These are phyloP conservation scores for Chiloscyllium plagiosum DNA, from an alignment of 2,113 vertebrate species.

Conservation along the genomic window DNA sequence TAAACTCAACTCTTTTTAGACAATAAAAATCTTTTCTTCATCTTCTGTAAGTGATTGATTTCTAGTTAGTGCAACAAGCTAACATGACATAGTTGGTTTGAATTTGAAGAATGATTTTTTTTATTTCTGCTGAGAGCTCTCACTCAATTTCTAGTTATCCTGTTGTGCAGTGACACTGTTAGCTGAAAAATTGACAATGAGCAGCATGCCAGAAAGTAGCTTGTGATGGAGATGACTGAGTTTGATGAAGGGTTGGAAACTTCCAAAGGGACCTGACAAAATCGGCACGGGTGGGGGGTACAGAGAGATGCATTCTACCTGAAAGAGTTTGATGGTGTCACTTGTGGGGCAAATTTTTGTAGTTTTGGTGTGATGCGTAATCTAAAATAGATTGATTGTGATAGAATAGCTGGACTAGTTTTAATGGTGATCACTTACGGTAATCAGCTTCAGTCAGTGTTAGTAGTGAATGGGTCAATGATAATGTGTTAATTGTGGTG, in stretches of 20 bases:
- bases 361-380: neutral
- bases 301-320: neutral
- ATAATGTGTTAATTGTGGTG: neutral
- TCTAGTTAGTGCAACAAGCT: constrained; percentile 9
- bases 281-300: neutral
- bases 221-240: neutral
- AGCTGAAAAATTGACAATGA: neutral
- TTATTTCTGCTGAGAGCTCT: neutral
- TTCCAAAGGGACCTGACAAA: neutral
- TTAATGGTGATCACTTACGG: neutral
- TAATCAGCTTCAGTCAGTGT: neutral
- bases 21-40: neutral
- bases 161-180: neutral
- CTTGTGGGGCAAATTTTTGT: neutral
- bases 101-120: constrained; percentile 10
- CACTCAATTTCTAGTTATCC: neutral
- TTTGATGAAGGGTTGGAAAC: neutral
- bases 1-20: neutral
- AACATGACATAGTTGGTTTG: neutral
- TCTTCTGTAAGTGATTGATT: neutral
- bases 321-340: neutral
- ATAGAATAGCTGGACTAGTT: neutral
- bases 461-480: neutral
- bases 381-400: neutral
- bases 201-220: neutral